Evolutionary conservation across 2,113 vertebrate genomes (phyloP).

Genomic region (Dasyprocta punctata): DNA sequence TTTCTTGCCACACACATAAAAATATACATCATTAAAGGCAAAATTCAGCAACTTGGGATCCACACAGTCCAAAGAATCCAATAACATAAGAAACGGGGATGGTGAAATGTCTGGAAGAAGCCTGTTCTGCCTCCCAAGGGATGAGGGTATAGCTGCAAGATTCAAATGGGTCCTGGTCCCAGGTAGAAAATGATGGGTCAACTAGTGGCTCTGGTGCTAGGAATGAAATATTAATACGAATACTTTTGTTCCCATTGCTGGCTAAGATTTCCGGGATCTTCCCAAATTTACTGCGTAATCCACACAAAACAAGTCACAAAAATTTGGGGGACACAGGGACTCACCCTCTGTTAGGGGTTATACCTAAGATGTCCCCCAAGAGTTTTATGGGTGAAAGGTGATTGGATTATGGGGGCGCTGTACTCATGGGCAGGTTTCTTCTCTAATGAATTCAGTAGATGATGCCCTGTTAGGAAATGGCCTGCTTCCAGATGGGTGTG

Average conservation of each 20-base stretch:
- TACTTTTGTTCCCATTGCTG: neutral
- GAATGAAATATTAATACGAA: neutral
- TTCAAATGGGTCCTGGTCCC: too few relatives aligned
- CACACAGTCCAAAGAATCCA: neutral
- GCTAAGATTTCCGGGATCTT: neutral
- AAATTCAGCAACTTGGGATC: neutral
- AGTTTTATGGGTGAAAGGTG: neutral
- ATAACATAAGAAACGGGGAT: accelerated
- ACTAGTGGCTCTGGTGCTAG: neutral
- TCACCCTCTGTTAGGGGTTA: neutral
- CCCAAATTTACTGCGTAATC: neutral
- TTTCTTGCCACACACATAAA: neutral
- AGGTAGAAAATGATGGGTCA: neutral
- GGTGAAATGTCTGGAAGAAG: accelerated
- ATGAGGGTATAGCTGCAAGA: accelerated
- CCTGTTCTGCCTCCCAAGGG: neutral
- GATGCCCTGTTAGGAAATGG: neutral
- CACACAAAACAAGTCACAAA: neutral
- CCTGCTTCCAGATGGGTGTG: neutral
- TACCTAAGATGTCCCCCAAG: neutral
- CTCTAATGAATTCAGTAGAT: neutral
- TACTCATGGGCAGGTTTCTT: neutral
- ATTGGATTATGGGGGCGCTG: neutral
- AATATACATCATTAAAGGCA: neutral
- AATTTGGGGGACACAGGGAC: neutral